phyloP scores from a whole-genome alignment of 2,113 vertebrate genomes.

The Lasiurus borealis region DNA sequence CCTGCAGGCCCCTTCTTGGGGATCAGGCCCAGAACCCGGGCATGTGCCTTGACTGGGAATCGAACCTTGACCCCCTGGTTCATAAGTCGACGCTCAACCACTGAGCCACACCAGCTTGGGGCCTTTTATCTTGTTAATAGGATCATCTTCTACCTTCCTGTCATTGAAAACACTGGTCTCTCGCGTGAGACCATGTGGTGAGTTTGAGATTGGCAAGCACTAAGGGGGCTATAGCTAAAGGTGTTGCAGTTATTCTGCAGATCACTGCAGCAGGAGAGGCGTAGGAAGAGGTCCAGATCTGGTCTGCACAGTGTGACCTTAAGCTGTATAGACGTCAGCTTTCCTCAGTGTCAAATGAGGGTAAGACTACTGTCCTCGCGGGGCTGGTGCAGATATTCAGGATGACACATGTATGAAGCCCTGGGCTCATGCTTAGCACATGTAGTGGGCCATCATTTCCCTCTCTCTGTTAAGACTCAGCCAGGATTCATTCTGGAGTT shows the following conservation, averaged over 20 bases:
- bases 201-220: slow-evolving; percentile 39
- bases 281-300: slow-evolving; percentile 48
- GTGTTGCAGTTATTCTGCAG: slow-evolving; percentile 17
- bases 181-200: slow-evolving; percentile 12
- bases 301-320: background rate
- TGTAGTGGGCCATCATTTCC: background rate
- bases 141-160: background rate
- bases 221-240: slow-evolving; percentile 46
- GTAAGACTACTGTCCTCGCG: slow-evolving; percentile 21
- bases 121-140: slow-evolving; percentile 49
- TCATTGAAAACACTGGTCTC: slow-evolving; percentile 30
- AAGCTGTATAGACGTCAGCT: slow-evolving; percentile 5
- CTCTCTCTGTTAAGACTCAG: background rate
- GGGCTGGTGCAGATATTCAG: slow-evolving; percentile 25
- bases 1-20: no score
- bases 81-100: no score
- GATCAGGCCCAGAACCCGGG: no score
- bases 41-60: no score
- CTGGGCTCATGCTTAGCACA: background rate
- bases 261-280: background rate
- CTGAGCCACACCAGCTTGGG: no score
- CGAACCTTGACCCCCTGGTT: no score
- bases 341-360: slow-evolving; percentile 35
- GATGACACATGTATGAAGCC: background rate
- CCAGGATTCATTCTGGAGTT: slow-evolving; percentile 31